Evolutionary conservation across 2,113 vertebrate genomes (phyloP).

Genomic region (Trematomus loennbergii): DNA sequence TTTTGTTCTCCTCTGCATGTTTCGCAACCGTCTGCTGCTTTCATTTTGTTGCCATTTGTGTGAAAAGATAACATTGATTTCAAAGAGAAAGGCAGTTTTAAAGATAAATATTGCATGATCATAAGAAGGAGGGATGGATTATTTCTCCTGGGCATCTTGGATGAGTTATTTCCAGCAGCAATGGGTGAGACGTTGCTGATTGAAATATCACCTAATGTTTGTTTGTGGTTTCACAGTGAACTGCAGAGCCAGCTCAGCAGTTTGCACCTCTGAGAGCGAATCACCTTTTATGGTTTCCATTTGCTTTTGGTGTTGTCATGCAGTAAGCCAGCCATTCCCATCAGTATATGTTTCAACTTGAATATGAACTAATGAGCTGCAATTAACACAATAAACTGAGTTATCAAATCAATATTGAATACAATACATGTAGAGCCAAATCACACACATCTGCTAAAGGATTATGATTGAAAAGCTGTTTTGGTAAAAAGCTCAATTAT

Average conservation of each 20-base stretch:
- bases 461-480: not conserved
- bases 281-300: not conserved
- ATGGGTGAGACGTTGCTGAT: slow-evolving; percentile 38
- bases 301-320: not conserved
- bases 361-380: not conserved
- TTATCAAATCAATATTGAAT: not conserved
- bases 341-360: not conserved
- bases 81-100: not conserved
- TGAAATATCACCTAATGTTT: not conserved
- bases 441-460: not conserved
- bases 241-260: not conserved
- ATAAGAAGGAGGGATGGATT: not conserved
- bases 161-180: slow-evolving; percentile 32
- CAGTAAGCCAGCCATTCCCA: not conserved
- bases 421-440: not conserved
- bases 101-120: not conserved
- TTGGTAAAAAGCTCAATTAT: not conserved
- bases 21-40: not conserved
- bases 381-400: not conserved
- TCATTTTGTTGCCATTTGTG: not conserved
- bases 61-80: not conserved
- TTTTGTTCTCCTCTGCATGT: slow-evolving; percentile 17
- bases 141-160: slow-evolving; percentile 24
- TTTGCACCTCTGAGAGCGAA: not conserved
- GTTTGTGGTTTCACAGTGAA: not conserved